These are phyloP conservation scores for Gnathonemus echidnorhynchus DNA, from an alignment of 2,113 vertebrate genomes.

Conservation along the genomic window DNA sequence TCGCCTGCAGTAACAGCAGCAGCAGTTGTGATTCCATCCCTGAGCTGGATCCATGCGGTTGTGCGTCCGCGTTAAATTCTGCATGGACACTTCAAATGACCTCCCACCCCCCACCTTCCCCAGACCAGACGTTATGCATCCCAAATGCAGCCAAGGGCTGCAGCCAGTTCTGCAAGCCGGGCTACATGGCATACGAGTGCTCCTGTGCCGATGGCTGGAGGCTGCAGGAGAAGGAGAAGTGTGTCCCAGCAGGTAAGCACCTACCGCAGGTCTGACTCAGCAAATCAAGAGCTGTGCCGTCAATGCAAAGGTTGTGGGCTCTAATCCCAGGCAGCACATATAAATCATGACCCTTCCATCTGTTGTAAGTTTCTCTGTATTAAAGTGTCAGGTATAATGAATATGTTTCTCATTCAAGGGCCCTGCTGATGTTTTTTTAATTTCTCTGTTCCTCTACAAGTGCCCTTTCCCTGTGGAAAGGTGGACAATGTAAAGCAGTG, in stretches of 20 bases:
- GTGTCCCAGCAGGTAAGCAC: conserved; percentile 51
- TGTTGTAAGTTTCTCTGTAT: neutral
- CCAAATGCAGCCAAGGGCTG: conserved; percentile 55
- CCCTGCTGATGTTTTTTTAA: neutral
- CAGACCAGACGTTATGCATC: conserved; percentile 58
- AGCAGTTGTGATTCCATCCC: neutral
- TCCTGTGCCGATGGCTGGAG: conserved; percentile 61
- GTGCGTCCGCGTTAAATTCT: neutral
- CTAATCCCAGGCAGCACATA: neutral
- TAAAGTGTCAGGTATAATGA: neutral
- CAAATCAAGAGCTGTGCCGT: neutral
- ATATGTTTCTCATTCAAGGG: neutral
- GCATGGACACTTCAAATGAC: neutral
- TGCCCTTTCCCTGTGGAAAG: conserved; percentile 52
- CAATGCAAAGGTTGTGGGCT: neutral
- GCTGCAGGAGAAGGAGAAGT: conserved; percentile 43
- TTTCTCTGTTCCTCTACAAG: neutral
- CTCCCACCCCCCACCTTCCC: neutral
- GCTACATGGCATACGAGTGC: conserved; percentile 57
- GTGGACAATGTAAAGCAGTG: conserved; percentile 32
- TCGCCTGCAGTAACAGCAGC: neutral
- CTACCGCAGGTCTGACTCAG: neutral
- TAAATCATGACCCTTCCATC: neutral
- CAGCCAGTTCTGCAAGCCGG: conserved; percentile 67
- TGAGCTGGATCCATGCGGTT: neutral